Evolutionary conservation across 2,113 vertebrate genomes (phyloP), one percentile per base, ranked within the genome.

Genomic region (Gymnocephalus cernua): DNA sequence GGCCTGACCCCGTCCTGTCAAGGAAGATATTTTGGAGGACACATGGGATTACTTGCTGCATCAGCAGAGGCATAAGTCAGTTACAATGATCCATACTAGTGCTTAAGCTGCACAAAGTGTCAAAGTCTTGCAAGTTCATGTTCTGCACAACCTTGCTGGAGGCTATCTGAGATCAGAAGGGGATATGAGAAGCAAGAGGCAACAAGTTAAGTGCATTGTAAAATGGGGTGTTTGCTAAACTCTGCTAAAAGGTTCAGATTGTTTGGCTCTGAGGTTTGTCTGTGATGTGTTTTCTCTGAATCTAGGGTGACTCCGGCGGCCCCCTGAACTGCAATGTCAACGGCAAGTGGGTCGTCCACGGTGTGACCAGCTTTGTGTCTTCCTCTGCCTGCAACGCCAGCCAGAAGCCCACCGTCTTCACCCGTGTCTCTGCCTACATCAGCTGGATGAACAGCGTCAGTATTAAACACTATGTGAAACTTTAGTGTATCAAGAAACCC

Each of bases 361-460:
- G 97, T 1, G 95, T 98, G 89, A 96, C 96, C 92, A 98, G 97
- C 92, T 99, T 99, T 21, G 96, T 97, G 79, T 97, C 96, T 58
- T 74, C 89, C 1, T 27, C 1, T 5, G 97, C 96, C 62, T 97
- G 97, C 90, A 98, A 98, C 7, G 32, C 91, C 7, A 2, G 72
- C 70, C 83, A 0, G 92, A 99, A 95, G 80, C 98, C 97, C 61
- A 98, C 97, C 0, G 97, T 98, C 82, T 99, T 98, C 94, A 98
- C 96, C 48, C 95, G 96, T 0, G 94, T 95, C 65, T 98, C 98
- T 9, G 95, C 94, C 86, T 99, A 97, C 90, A 94, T 83, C 89
- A 88, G 93, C 94, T 98, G 97, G 97, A 96, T 98, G 14, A 88
- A 91, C 25, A 77, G 23, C 0, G 97, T 98, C 83, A 96, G 97